A percentile compares a stretch with the other conserved stretches of the same genome.
Evolutionary conservation across 2,113 vertebrate species (phyloP).

Genomic region (Glaucomys volans): DNA sequence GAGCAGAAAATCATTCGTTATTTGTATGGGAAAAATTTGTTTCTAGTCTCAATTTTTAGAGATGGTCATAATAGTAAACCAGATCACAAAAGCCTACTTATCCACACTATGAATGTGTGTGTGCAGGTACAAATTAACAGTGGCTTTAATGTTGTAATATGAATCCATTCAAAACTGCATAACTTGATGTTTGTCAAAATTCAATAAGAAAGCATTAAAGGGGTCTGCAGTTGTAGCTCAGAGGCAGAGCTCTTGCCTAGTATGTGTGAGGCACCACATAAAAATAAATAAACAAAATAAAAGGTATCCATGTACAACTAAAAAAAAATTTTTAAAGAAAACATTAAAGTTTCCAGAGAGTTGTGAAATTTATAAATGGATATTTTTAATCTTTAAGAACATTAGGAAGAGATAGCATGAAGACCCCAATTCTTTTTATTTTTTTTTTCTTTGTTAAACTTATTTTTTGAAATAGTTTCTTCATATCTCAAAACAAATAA

Average conservation of each 20-base stretch:
- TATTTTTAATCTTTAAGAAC: neutral
- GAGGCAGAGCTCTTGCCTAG: no score
- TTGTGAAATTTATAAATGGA: neutral
- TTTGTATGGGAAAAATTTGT: slow-evolving; percentile 5
- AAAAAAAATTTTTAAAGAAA: no score
- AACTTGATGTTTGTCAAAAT: neutral
- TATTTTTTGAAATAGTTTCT: neutral
- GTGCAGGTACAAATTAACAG: neutral
- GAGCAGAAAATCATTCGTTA: slow-evolving; percentile 1
- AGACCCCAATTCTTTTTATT: neutral
- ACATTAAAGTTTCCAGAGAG: neutral
- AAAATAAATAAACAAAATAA: no score
- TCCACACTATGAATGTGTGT: neutral
- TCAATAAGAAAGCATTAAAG: neutral
- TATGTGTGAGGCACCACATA: no score
- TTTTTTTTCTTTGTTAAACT: neutral
- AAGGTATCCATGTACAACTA: no score
- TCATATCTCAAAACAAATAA: neutral
- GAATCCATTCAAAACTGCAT: neutral
- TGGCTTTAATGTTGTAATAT: neutral
- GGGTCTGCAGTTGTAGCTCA: no score
- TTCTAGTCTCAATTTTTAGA: neutral
- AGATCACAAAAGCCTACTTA: neutral
- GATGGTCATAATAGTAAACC: neutral
- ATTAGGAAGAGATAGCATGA: neutral